phyloP scores from a whole-genome alignment of 2,113 vertebrate genomes.

The Thermophis baileyi region DNA sequence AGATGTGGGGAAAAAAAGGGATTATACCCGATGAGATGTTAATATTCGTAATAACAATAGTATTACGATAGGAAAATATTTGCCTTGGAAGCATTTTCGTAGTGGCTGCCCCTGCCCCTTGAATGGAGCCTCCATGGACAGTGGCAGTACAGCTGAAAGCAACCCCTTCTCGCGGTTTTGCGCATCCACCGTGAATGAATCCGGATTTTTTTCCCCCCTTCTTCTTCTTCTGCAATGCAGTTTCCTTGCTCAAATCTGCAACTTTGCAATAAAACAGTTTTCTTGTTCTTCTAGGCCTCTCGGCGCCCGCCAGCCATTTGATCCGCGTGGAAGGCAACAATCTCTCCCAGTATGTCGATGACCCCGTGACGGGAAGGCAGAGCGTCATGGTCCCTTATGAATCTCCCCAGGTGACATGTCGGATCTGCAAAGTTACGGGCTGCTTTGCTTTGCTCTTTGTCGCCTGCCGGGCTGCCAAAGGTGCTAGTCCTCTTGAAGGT shows the following conservation, averaged over 20 bases:
- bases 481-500: background rate
- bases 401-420: constrained; percentile 81
- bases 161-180: background rate
- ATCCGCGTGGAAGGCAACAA: constrained; percentile 96
- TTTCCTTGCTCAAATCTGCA: background rate
- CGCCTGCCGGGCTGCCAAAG: background rate
- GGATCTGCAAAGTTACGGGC: accelerated
- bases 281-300: constrained; percentile 77
- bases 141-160: background rate
- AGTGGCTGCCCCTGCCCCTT: background rate
- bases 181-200: background rate
- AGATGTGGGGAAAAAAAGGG: too few species aligned
- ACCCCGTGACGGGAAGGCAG: constrained; percentile 90
- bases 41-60: background rate
- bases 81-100: background rate
- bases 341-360: constrained; percentile 91
- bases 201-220: background rate
- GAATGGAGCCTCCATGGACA: background rate
- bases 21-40: too few species aligned
- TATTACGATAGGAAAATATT: background rate
- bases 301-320: constrained; percentile 91
- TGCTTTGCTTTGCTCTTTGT: background rate
- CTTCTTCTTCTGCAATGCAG: too few species aligned
- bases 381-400: constrained; percentile 94
- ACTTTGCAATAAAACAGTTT: accelerated